Base-by-base conservation (phyloP, 2,888 invertebrate species). In the Geophilus truncorum region DNA sequence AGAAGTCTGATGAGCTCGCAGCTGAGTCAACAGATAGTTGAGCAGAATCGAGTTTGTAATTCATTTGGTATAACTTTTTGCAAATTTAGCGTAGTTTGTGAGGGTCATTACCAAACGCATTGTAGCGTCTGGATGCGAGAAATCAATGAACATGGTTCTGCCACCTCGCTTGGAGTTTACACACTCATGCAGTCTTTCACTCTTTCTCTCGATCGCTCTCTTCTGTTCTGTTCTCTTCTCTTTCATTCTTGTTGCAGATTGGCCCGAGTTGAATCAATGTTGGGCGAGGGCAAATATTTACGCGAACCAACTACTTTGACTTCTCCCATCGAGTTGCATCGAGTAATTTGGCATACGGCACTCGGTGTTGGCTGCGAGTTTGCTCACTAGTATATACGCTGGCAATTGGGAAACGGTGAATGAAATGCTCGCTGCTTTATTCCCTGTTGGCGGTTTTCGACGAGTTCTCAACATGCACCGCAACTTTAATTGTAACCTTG, bases 401-500 rank as follows among this genome's bases (percentile, higher is more conserved):
- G n/a, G 51, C 18, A 51, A 51, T 51, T 51, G 51, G n/a, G 51
- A 51, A 51, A 51, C 18, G 51, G 15, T 51, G 51, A 51, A 51
- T 51, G 70, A 70, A 70, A 25, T 70, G 25, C 70, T 5, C 70
- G 4, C 40, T n/a, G n/a, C n/a, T n/a, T 40, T n/a, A 40, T 40
- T 70, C 28, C n/a, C 70, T 70, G 25, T 70, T 25, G 70, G 51
- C 51, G 51, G 4, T 18, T 51, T 40, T 12, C 40, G 40, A 40
- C 18, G 51, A 5, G 51, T n/a, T n/a, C 18, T 62, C 10, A 62
- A 23, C n/a, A 62, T 12, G 23, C 25, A 28, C 28, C 6, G 10
- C 70, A 70, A 70, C 70, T 70, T 70, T 28, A 70, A 70, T 12
- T 28, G 15, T 70, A 70, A 70, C 70, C 70, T 70, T 70, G 25